Evolutionary conservation across 2,113 vertebrate species (phyloP).

Genomic region (Salvelinus fontinalis): DNA sequence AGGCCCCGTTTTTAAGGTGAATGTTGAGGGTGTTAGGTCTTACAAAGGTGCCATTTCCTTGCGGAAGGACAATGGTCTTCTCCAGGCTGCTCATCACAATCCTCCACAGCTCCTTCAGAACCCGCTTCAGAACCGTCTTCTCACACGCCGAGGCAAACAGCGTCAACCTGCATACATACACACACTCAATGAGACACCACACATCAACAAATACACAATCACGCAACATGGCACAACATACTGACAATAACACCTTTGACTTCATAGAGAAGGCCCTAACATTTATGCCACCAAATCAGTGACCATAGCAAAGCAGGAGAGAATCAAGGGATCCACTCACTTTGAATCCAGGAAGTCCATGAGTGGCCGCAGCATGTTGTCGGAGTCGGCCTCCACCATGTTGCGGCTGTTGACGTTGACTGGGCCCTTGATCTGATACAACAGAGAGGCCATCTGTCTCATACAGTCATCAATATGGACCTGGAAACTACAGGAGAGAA

Average conservation of each 20-base stretch:
- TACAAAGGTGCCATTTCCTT: slow-evolving; percentile 90
- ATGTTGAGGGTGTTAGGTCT: slow-evolving; percentile 32
- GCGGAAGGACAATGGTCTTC: slow-evolving; percentile 92
- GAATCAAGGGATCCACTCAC: slow-evolving; percentile 83
- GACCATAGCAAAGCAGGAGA: neutral
- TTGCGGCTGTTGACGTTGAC: slow-evolving; percentile 84
- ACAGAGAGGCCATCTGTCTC: slow-evolving; percentile 92
- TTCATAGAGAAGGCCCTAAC: neutral
- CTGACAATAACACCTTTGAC: neutral
- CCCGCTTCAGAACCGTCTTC: slow-evolving; percentile 94
- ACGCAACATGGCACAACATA: neutral
- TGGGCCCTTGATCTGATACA: slow-evolving; percentile 91
- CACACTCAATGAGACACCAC: slow-evolving; percentile 40
- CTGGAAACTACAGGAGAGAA: slow-evolving; percentile 82
- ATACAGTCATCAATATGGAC: slow-evolving; percentile 88
- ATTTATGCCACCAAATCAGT: neutral
- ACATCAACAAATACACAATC: slow-evolving; percentile 36
- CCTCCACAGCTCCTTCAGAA: slow-evolving; percentile 96
- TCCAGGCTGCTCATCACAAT: slow-evolving; percentile 96
- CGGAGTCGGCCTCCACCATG: slow-evolving; percentile 91
- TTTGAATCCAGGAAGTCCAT: slow-evolving; percentile 98
- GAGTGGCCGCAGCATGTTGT: slow-evolving; percentile 89
- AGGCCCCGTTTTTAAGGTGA: neutral
- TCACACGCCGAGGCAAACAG: slow-evolving; percentile 94
- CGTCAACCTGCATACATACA: slow-evolving; percentile 84